Base-by-base conservation (phyloP, 1,140 invertebrate genomes). In the Drosophila seguyi region DNA sequence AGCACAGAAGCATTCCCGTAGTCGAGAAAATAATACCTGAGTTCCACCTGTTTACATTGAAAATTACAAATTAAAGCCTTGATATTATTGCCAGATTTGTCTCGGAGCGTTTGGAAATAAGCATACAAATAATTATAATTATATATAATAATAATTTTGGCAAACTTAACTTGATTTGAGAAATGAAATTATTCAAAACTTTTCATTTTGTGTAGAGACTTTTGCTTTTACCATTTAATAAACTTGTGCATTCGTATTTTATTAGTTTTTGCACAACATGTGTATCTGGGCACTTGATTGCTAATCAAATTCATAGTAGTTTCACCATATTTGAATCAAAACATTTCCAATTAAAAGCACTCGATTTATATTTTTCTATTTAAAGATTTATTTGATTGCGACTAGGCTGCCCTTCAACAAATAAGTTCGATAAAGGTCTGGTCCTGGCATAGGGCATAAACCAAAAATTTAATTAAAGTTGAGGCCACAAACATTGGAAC, bases 41-140 rank as follows among this genome's bases (percentile, higher is more conserved):
- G 22, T 11, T 36, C n/a, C 55, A 68, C 31, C 53, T 61, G 52
- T 50, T 55, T 25, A n/a, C 18, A 13, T 36, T 27, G 45, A 13
- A 52, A 27, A 50, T 25, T 44, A 47, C 16, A 68, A 86, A 66
- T 55, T 62, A 73, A 72, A 11, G 53, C 47, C 39, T 66, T 79
- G 59, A 86, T 81, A 67, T 75, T 79, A 83, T 74, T 67, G 79
- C 59, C 71, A 65, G 71, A 20, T 16, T 25, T 45, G 14, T 14
- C 3, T 68, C 52, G 13, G 10, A 48, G 53, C 36, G 18, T 60
- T 4, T 3, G 1, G 7, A 31, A 42, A 11, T 4, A 34, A 34
- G 31, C 6, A 52, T 31, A 18, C 11, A 29, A 18, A 18, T 18
- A 29, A 6, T n/a, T 31, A 31, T 6, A n/a, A n/a, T n/a, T n/a